phyloP scores from a whole-genome alignment of 2,888 invertebrate species.

The Drosophila monieri region DNA sequence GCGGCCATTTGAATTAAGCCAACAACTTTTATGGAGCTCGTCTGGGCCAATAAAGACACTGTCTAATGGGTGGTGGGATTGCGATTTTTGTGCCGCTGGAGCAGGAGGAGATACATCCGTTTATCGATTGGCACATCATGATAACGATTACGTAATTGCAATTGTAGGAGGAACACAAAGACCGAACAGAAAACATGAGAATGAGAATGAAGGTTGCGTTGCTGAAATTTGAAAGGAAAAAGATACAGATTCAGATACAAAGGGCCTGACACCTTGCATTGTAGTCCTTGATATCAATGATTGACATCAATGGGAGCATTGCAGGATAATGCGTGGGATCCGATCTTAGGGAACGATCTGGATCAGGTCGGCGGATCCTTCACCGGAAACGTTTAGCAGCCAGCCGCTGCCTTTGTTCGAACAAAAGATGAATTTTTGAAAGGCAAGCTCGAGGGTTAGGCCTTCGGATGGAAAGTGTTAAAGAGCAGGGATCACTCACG shows the following conservation, averaged over 20 bases:
- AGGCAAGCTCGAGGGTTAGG: slow-evolving; percentile 23
- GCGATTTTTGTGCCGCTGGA: too few relatives aligned
- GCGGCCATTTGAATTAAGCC: slow-evolving; percentile 70
- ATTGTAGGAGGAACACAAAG: slow-evolving; percentile 50
- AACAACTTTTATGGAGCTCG: slow-evolving; percentile 58
- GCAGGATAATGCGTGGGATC: slow-evolving; percentile 45
- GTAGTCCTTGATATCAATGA: slow-evolving; percentile 34
- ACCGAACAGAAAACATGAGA: slow-evolving; percentile 15
- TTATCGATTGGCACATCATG: slow-evolving; percentile 49
- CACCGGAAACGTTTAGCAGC: slow-evolving; percentile 39
- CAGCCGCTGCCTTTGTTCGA: slow-evolving; percentile 23
- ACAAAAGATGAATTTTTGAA: slow-evolving; percentile 6
- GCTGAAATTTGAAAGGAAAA: slow-evolving; percentile 15
- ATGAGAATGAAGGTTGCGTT: neutral
- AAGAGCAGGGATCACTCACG: slow-evolving; percentile 60
- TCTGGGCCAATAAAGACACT: slow-evolving; percentile 64
- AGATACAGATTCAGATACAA: slow-evolving; percentile 11
- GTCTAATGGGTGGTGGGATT: neutral
- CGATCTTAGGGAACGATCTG: slow-evolving; percentile 13
- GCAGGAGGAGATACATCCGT: slow-evolving; percentile 50
- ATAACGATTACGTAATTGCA: slow-evolving; percentile 70
- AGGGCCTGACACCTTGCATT: slow-evolving; percentile 35
- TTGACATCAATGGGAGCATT: slow-evolving; percentile 47
- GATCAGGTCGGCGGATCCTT: slow-evolving; percentile 22
- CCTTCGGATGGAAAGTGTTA: slow-evolving; percentile 60